Evolutionary conservation across 2,888 invertebrate species (phyloP).

Genomic region (Amorpha juglandis): DNA sequence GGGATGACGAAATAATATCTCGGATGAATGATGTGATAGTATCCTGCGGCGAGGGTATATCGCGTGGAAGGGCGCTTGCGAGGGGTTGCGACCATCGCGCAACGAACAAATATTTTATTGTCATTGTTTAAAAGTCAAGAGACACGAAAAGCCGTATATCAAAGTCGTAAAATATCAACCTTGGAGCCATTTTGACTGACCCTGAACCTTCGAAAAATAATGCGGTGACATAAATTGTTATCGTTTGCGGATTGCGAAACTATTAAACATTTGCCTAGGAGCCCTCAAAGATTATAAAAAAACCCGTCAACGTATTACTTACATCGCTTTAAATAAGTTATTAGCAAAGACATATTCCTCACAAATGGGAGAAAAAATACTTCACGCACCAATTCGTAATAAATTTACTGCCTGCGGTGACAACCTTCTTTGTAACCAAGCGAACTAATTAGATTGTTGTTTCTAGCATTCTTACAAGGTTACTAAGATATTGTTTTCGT

Average conservation of each 20-base stretch:
- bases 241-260: background rate
- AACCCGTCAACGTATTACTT: background rate
- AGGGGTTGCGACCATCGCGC: slow-evolving; percentile 45
- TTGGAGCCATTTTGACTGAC: background rate
- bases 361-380: background rate
- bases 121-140: slow-evolving; percentile 29
- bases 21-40: slow-evolving; percentile 59
- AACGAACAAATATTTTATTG: slow-evolving; percentile 44
- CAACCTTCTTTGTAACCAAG: slow-evolving; percentile 22
- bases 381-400: slow-evolving; percentile 13
- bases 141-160: slow-evolving; percentile 11
- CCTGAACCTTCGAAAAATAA: slow-evolving; percentile 15
- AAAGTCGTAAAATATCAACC: slow-evolving; percentile 14
- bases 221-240: background rate
- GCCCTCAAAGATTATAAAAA: background rate
- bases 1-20: slow-evolving; percentile 67
- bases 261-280: background rate
- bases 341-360: background rate
- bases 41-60: slow-evolving; percentile 60
- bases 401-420: slow-evolving; percentile 16
- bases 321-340: background rate
- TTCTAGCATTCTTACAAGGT: slow-evolving; percentile 18
- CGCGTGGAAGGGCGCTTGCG: slow-evolving; percentile 55
- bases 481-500: slow-evolving; percentile 10
- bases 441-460: slow-evolving; percentile 23